Conservation (phyloP, 1,140 invertebrate species). For the Megalopta genalis region DNA sequence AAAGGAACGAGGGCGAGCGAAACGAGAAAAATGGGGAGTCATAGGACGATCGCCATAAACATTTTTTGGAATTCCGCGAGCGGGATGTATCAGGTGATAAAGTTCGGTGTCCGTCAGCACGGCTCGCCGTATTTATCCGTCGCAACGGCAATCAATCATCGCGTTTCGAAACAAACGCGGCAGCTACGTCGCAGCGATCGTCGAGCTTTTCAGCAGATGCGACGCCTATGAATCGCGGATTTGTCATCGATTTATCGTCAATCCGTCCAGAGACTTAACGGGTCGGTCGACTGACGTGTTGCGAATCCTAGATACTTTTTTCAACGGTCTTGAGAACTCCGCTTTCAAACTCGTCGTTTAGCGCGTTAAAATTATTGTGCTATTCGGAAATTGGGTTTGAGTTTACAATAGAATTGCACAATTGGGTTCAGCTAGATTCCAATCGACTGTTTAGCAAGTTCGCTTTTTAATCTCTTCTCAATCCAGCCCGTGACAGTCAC, state of each 20-base stretch:
- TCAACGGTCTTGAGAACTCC: background rate
- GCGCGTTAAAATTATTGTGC: no score
- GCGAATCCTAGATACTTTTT: background rate
- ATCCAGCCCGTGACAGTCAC: no score
- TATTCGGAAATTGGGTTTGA: no score
- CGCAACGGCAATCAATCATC: constrained; percentile 11
- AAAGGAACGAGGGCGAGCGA: background rate
- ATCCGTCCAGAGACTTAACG: constrained; percentile 3
- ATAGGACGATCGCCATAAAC: background rate
- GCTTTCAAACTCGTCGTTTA: no score
- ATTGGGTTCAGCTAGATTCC: no score
- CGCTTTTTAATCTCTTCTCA: no score
- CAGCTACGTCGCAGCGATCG: background rate
- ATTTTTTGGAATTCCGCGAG: background rate
- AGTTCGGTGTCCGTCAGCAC: background rate
- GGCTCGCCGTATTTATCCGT: constrained; percentile 1
- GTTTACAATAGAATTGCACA: no score
- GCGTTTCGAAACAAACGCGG: background rate
- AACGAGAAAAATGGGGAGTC: background rate
- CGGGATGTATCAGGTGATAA: background rate
- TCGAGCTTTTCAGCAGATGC: constrained; percentile 11
- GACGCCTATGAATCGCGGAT: constrained; percentile 17
- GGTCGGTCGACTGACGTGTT: background rate
- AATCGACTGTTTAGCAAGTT: no score
- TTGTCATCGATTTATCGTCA: constrained; percentile 19